Evolutionary conservation across 2,797 vertebrate genomes (phyloP).

Genomic region (Tapera naevia): DNA sequence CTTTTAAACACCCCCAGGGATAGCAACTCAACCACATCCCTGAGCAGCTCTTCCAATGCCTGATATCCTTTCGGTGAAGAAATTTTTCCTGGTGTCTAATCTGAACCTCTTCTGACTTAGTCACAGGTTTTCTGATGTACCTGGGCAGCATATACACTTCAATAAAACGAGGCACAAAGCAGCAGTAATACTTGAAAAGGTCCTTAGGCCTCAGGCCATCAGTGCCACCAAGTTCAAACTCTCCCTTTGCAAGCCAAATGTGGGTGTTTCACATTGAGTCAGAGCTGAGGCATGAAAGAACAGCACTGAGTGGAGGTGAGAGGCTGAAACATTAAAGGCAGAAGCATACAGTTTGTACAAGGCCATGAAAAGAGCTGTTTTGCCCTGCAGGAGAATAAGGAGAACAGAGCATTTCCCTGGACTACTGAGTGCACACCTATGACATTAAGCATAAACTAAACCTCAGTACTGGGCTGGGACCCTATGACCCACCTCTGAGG

Average conservation of each 20-base stretch:
- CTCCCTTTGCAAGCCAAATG: background rate
- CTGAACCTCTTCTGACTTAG: no score
- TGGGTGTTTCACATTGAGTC: background rate
- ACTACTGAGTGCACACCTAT: background rate
- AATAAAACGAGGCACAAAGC: background rate
- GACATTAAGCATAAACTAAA: background rate
- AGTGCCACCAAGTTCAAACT: background rate
- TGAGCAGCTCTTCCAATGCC: no score
- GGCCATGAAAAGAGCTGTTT: background rate
- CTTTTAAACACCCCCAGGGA: no score
- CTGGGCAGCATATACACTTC: background rate
- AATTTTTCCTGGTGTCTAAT: no score
- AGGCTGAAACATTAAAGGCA: background rate
- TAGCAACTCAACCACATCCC: no score
- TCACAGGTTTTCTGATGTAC: background rate
- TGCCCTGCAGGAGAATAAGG: background rate
- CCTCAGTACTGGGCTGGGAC: background rate
- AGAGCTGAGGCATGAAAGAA: background rate
- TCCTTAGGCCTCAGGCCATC: background rate
- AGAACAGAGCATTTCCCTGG: background rate
- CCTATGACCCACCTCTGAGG: accelerated
- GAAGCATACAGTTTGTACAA: background rate
- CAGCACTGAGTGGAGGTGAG: background rate
- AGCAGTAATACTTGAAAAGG: background rate
- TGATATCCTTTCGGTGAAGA: no score